A percentile compares a stretch with the other conserved stretches of the same genome.
These are phyloP conservation scores for Aspidiotus destructor DNA, from an alignment of 2,888 invertebrate species.

Conservation along the genomic window DNA sequence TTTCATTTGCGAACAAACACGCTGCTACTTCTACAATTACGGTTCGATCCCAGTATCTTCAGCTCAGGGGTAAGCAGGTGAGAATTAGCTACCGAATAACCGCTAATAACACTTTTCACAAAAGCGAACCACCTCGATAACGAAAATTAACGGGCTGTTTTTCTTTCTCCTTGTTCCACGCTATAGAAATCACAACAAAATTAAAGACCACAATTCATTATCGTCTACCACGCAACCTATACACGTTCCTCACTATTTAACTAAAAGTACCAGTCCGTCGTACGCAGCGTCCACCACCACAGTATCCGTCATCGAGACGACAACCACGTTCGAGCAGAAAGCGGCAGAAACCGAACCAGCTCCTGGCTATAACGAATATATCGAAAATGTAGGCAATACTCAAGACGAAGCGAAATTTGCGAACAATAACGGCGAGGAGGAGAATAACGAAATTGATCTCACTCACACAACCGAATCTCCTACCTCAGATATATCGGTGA, in stretches of 20 bases:
- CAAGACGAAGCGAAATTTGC: slow-evolving; percentile 9
- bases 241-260: slow-evolving; percentile 24
- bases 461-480: slow-evolving; percentile 28
- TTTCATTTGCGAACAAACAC: slow-evolving; percentile 81
- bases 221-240: slow-evolving; percentile 26
- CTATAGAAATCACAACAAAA: slow-evolving; percentile 13
- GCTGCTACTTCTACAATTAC: slow-evolving; percentile 84
- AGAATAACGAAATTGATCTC: slow-evolving; percentile 32
- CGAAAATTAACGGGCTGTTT: neutral
- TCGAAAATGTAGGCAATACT: slow-evolving; percentile 13
- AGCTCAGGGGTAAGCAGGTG: slow-evolving; percentile 85
- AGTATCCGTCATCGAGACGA: neutral
- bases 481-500: slow-evolving; percentile 19
- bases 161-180: neutral
- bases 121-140: neutral
- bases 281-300: slow-evolving; percentile 12
- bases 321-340: slow-evolving; percentile 26
- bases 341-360: slow-evolving; percentile 29
- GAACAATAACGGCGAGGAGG: slow-evolving; percentile 15
- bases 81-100: slow-evolving; percentile 41
- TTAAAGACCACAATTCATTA: slow-evolving; percentile 19
- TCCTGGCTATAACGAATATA: slow-evolving; percentile 9
- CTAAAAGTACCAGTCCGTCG: slow-evolving; percentile 25
- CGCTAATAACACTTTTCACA: neutral
- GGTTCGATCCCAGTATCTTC: slow-evolving; percentile 81